phyloP scores from a whole-genome alignment of 2,888 invertebrate species.

The Apocheima hispidaria region DNA sequence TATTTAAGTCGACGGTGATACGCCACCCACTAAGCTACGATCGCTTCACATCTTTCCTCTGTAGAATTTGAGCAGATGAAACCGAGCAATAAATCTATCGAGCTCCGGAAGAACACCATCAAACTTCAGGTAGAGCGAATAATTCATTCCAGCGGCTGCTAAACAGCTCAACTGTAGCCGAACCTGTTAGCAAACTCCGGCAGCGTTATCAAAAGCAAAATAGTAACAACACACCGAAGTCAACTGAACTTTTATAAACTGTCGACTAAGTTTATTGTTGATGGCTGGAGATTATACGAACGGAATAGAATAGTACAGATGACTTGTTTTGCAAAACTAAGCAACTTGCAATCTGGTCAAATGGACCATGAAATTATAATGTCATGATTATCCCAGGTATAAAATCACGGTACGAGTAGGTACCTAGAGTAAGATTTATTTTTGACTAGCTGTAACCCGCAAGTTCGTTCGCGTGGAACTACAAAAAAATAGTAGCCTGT shows the following conservation, averaged over 20 bases:
- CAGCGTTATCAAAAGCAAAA: slow-evolving; percentile 43
- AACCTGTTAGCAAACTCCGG: slow-evolving; percentile 40
- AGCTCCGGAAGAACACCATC: slow-evolving; percentile 37
- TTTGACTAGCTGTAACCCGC: no score
- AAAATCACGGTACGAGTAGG: no score
- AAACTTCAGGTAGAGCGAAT: slow-evolving; percentile 34
- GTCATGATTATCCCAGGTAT: no score
- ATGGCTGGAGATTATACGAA: slow-evolving; percentile 40
- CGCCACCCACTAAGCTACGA: not conserved
- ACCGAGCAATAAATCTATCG: slow-evolving; percentile 17
- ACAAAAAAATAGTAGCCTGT: no score
- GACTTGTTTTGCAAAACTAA: not conserved
- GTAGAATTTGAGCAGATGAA: not conserved
- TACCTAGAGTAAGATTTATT: no score
- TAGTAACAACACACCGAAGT: slow-evolving; percentile 45
- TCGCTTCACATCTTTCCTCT: not conserved
- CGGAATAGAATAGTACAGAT: slow-evolving; percentile 3
- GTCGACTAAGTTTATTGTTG: slow-evolving; percentile 41
- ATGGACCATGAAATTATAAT: not conserved
- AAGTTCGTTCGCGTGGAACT: no score
- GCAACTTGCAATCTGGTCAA: not conserved
- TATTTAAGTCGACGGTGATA: not conserved
- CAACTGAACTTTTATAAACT: slow-evolving; percentile 48
- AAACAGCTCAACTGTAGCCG: slow-evolving; percentile 39
- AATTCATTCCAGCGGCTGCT: slow-evolving; percentile 39